Percentiles rank a stretch among this genome's conserved stretches.
These are phyloP conservation scores for Conopomorpha cramerella DNA, from an alignment of 1,140 invertebrate species.

Conservation along the genomic window DNA sequence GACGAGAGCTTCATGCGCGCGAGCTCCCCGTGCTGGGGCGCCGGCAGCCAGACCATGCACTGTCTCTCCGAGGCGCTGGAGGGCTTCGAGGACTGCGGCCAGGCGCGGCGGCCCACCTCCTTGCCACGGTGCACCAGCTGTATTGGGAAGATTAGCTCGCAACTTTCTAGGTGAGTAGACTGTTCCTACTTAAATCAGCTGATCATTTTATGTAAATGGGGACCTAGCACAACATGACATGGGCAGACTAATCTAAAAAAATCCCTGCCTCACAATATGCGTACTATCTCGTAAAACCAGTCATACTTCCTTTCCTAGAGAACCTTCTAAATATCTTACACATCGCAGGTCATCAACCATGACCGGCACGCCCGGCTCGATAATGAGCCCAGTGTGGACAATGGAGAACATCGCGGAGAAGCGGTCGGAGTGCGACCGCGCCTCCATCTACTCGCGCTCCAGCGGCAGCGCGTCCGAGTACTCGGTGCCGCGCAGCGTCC, in stretches of 20 bases:
- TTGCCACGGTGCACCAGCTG: slow-evolving; percentile 75
- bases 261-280: too few species aligned
- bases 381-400: slow-evolving; percentile 65
- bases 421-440: slow-evolving; percentile 53
- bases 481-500: slow-evolving; percentile 48
- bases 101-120: slow-evolving; percentile 37
- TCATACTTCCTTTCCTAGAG: too few species aligned
- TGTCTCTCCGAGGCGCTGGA: slow-evolving; percentile 45
- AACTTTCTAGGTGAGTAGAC: slow-evolving; percentile 59
- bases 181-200: too few species aligned
- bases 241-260: too few species aligned
- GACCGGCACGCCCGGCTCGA: slow-evolving; percentile 42
- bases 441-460: slow-evolving; percentile 61
- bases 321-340: too few species aligned
- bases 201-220: too few species aligned
- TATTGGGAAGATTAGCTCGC: slow-evolving; percentile 73
- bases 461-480: slow-evolving; percentile 62
- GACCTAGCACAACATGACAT: too few species aligned
- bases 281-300: too few species aligned
- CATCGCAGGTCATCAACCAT: slow-evolving; percentile 62
- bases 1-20: slow-evolving; percentile 45
- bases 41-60: slow-evolving; percentile 43
- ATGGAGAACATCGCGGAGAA: slow-evolving; percentile 61
- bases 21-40: slow-evolving; percentile 37
- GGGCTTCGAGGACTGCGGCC: slow-evolving; percentile 30